These are phyloP conservation scores for Oophaga pumilio DNA, from an alignment of 2,113 vertebrate species.

Conservation along the genomic window DNA sequence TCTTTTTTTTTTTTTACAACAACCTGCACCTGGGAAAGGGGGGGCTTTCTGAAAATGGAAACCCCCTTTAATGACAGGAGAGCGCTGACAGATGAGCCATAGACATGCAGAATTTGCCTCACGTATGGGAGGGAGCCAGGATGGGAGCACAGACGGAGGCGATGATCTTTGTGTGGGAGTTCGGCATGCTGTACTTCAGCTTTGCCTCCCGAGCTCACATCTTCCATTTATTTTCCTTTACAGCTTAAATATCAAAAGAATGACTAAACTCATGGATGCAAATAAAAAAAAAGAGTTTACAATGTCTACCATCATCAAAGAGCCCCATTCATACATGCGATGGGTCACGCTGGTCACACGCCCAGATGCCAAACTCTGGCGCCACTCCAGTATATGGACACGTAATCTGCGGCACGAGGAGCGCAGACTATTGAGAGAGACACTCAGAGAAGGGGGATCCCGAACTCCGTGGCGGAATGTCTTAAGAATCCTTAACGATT, in stretches of 20 bases:
- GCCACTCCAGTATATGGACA: not conserved
- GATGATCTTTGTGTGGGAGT: not conserved
- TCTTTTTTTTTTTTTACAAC: no score
- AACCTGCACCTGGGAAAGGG: not conserved
- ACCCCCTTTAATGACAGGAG: not conserved
- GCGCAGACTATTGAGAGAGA: not conserved
- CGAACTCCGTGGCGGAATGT: no score
- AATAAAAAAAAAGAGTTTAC: constrained; percentile 5
- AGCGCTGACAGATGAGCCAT: not conserved
- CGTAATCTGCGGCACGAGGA: not conserved
- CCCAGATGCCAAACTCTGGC: not conserved
- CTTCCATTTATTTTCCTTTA: constrained; percentile 32
- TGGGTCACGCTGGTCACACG: not conserved
- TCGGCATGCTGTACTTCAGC: constrained; percentile 1
- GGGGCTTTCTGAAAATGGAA: not conserved
- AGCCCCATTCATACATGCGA: not conserved
- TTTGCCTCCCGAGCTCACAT: constrained; percentile 25
- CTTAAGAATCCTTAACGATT: no score
- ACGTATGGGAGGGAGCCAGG: not conserved
- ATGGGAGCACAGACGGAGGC: not conserved
- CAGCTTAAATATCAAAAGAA: constrained; percentile 35
- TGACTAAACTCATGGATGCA: constrained; percentile 22
- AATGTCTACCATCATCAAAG: not conserved
- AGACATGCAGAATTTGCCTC: not conserved
- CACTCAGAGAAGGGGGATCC: not conserved